These are phyloP conservation scores for Drosophila peninsularis DNA, from an alignment of 2,888 invertebrate genomes.

Conservation along the genomic window DNA sequence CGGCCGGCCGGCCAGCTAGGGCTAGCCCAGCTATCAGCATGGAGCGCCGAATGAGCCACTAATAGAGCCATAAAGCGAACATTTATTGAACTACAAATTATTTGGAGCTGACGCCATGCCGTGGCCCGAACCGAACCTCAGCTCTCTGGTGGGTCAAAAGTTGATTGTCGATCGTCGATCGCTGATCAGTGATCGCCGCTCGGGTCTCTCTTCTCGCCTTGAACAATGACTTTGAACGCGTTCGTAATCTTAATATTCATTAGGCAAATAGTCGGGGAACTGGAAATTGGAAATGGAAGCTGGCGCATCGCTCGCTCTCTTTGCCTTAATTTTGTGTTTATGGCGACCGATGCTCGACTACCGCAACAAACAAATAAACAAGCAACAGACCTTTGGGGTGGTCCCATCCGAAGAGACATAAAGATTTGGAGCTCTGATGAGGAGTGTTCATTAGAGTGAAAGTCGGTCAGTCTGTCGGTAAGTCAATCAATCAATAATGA, in stretches of 20 bases:
- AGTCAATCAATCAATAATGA: slow-evolving; percentile 3
- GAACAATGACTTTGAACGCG: slow-evolving; percentile 35
- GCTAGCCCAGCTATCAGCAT: slow-evolving; percentile 30
- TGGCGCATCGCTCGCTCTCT: slow-evolving; percentile 24
- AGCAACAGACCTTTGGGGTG: slow-evolving; percentile 60
- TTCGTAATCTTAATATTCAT: slow-evolving; percentile 79
- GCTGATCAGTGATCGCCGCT: slow-evolving; percentile 26
- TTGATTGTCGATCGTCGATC: slow-evolving; percentile 30
- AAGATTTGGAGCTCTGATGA: slow-evolving; percentile 15
- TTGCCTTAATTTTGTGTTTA: slow-evolving; percentile 63
- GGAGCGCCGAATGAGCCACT: slow-evolving; percentile 69
- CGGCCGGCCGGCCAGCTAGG: neutral
- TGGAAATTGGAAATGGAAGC: slow-evolving; percentile 12
- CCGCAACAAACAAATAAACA: slow-evolving; percentile 50
- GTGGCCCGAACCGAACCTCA: neutral
- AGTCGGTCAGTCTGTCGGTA: slow-evolving; percentile 13
- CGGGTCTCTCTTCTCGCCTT: slow-evolving; percentile 18
- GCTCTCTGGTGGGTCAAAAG: slow-evolving; percentile 46
- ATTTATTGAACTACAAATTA: slow-evolving; percentile 84
- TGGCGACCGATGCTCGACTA: slow-evolving; percentile 52
- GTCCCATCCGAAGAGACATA: slow-evolving; percentile 32
- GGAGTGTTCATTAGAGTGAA: slow-evolving; percentile 38
- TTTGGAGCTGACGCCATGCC: slow-evolving; percentile 60
- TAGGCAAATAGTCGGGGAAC: slow-evolving; percentile 59
- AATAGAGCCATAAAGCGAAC: slow-evolving; percentile 83